phyloP scores from a whole-genome alignment of 2,113 vertebrate species.

The Glaucidium brasilianum region DNA sequence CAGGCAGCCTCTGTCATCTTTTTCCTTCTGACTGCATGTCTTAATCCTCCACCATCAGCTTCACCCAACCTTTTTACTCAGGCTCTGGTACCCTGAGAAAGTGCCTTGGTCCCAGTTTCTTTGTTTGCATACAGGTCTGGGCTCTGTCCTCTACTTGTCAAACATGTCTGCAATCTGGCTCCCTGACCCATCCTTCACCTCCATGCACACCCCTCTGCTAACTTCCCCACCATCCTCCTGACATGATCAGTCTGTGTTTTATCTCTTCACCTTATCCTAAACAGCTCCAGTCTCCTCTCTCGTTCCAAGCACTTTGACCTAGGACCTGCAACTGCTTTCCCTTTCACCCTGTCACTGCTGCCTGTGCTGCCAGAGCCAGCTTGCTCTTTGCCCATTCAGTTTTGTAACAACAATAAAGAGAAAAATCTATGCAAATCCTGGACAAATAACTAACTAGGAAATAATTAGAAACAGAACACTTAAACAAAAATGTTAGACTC shows the following conservation, averaged over 20 bases:
- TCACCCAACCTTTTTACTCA: not conserved
- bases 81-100: not conserved
- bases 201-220: not conserved
- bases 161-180: fast-evolving
- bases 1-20: not conserved
- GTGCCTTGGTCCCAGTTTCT: not conserved
- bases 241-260: not conserved
- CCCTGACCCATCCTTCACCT: not conserved
- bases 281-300: not conserved
- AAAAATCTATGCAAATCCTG: not conserved
- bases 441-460: not conserved
- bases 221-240: not conserved
- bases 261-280: not conserved
- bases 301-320: not conserved
- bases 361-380: not conserved
- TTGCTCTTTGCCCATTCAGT: not conserved
- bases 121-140: not conserved
- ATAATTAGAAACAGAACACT: not conserved
- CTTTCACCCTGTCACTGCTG: not conserved
- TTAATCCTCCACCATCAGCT: not conserved
- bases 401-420: not conserved
- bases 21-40: not conserved
- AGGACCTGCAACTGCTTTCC: not conserved
- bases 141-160: not conserved
- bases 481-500: not conserved